Evolutionary conservation across 2,797 vertebrate genomes (phyloP).

Genomic region (Hydrolagus colliei): DNA sequence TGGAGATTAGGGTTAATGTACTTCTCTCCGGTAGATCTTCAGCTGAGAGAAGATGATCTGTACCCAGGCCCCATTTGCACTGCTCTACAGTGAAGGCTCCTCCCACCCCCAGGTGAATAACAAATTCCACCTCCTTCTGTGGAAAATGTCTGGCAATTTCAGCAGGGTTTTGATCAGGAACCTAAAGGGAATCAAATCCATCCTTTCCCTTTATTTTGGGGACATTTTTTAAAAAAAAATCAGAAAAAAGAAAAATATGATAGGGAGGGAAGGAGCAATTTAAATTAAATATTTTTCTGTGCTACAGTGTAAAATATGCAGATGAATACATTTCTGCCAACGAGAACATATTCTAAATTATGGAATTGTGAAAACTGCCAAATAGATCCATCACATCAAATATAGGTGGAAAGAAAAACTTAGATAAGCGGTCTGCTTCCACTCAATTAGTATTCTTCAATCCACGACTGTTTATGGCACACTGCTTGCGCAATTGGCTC

Average conservation of each 20-base stretch:
- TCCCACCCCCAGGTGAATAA: too few relatives aligned
- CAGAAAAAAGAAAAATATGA: too few relatives aligned
- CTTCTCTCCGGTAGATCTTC: background rate
- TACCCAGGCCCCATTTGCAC: background rate
- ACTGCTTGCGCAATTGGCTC: too few relatives aligned
- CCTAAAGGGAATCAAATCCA: too few relatives aligned
- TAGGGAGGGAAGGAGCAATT: too few relatives aligned
- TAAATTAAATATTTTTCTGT: too few relatives aligned
- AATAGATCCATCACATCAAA: background rate
- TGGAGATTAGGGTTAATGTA: background rate
- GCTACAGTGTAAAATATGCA: background rate
- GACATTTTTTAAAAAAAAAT: too few relatives aligned
- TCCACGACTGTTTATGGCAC: too few relatives aligned
- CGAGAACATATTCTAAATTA: conserved; percentile 4
- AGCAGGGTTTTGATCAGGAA: background rate
- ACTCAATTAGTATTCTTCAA: background rate
- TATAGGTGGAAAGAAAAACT: background rate
- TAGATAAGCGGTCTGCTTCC: conserved; percentile 3
- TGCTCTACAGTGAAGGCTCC: background rate
- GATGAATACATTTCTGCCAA: background rate
- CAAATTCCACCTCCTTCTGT: background rate
- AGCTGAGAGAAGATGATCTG: background rate
- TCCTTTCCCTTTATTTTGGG: too few relatives aligned
- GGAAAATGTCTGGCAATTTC: background rate
- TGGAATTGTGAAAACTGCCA: background rate